Evolutionary conservation across 2,797 vertebrate genomes (phyloP).

Genomic region (Propithecus deckenii): DNA sequence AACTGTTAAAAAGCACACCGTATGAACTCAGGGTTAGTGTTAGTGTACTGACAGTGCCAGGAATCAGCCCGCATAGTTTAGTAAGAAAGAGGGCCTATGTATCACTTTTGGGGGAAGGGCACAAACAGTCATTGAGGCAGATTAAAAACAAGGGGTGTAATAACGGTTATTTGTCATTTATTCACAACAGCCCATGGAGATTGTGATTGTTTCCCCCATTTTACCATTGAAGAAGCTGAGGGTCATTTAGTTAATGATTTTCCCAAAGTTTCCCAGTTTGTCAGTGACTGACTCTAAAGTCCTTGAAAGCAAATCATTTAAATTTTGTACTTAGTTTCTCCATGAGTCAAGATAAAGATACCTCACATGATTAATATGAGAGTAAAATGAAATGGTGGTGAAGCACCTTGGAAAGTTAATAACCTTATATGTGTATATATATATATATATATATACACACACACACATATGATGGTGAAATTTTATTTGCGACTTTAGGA

Average conservation of each 20-base stretch:
- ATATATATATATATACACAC: no score
- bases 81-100: neutral
- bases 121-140: neutral
- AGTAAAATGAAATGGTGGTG: neutral
- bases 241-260: neutral
- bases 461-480: neutral
- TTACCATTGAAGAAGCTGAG: neutral
- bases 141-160: neutral
- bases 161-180: neutral
- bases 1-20: neutral
- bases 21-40: neutral
- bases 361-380: neutral
- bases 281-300: neutral
- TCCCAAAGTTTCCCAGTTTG: constrained; percentile 4
- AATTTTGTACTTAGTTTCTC: constrained; percentile 11
- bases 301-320: constrained; percentile 7
- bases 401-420: constrained; percentile 3
- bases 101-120: neutral
- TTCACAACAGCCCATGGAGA: neutral
- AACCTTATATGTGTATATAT: no score
- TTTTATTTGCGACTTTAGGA: neutral
- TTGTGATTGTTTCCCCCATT: neutral
- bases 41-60: neutral
- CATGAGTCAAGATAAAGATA: neutral
- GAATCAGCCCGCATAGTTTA: neutral